These are phyloP conservation scores for Hiodon tergisus DNA, from an alignment of 2,113 vertebrate genomes.

Conservation along the genomic window DNA sequence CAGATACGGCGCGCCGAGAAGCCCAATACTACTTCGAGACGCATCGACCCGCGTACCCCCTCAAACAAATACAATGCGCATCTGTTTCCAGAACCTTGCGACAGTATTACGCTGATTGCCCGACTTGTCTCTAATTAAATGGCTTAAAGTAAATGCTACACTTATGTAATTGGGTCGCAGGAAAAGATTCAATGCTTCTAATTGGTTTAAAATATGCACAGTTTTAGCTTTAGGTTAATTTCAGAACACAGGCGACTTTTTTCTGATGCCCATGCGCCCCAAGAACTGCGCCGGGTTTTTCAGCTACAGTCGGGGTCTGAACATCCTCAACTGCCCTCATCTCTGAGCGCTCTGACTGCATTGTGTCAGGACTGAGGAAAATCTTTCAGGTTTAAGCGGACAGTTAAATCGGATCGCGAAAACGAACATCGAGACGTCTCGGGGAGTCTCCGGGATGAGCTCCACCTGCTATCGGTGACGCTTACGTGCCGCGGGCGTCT, in stretches of 20 bases:
- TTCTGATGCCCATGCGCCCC: not conserved
- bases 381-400: conserved; percentile 2
- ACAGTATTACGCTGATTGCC: conserved; percentile 53
- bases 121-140: conserved; percentile 62
- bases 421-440: conserved; percentile 1
- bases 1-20: not conserved
- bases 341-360: too few species aligned
- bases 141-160: conserved; percentile 64
- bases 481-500: not conserved
- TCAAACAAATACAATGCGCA: not conserved
- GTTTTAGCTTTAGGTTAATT: conserved; percentile 34
- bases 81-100: conserved; percentile 39
- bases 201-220: conserved; percentile 54
- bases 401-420: not conserved
- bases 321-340: too few species aligned
- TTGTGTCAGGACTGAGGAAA: not conserved
- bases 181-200: conserved; percentile 56
- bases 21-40: not conserved
- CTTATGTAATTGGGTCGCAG: conserved; percentile 51
- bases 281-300: not conserved
- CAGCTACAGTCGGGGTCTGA: too few species aligned
- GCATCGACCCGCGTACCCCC: not conserved
- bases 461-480: not conserved
- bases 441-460: not conserved
- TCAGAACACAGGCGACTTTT: conserved; percentile 16